phyloP scores from a whole-genome alignment of 2,888 invertebrate genomes.

The Hypsopygia costalis region DNA sequence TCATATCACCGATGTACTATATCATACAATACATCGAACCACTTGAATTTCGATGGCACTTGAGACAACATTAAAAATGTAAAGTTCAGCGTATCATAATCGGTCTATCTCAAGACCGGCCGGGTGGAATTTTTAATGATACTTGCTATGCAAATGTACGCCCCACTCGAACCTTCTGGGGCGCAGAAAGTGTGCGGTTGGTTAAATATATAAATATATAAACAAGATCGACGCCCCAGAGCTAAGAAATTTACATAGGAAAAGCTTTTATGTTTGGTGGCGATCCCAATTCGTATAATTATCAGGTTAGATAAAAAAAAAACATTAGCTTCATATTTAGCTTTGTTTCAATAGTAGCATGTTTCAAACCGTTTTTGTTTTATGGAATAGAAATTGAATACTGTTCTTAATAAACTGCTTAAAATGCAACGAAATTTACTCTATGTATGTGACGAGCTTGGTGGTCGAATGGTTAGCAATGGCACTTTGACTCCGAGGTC shows the following conservation, averaged over 20 bases:
- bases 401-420: too few species aligned
- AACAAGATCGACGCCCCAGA: not conserved
- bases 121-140: constrained; percentile 53
- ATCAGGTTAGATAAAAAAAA: not conserved
- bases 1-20: constrained; percentile 14
- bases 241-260: constrained; percentile 2
- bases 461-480: too few species aligned
- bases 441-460: too few species aligned
- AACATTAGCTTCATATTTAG: too few species aligned
- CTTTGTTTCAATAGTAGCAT: too few species aligned
- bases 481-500: too few species aligned
- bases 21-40: constrained; percentile 25
- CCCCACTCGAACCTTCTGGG: constrained; percentile 22
- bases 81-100: constrained; percentile 49
- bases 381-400: too few species aligned
- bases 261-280: not conserved
- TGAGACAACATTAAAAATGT: constrained; percentile 32
- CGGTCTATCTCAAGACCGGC: constrained; percentile 35
- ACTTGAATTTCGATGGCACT: constrained; percentile 19
- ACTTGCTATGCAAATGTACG: constrained; percentile 54
- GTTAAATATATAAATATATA: constrained; percentile 7
- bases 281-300: not conserved
- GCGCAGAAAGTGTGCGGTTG: constrained; percentile 9
- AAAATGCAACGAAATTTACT: too few species aligned
- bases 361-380: too few species aligned